These are phyloP conservation scores for Lasioglossum morio DNA, from an alignment of 2,888 invertebrate species.

Conservation along the genomic window DNA sequence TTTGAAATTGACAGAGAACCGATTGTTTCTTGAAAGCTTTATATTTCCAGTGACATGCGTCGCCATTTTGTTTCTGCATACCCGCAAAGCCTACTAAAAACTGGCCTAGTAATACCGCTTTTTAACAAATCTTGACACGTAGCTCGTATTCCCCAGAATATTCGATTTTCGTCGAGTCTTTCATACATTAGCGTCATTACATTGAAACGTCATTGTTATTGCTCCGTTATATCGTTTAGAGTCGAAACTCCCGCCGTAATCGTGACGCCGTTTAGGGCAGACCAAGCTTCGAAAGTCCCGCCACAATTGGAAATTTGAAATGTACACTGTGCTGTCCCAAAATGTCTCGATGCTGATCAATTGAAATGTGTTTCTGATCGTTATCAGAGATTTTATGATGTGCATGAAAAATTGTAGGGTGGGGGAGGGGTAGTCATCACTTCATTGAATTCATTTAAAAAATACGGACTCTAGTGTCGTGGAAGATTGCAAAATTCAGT, in stretches of 20 bases:
- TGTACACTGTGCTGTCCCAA: not conserved
- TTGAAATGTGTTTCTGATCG: not conserved
- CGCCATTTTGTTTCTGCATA: constrained; percentile 33
- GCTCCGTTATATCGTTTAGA: constrained; percentile 7
- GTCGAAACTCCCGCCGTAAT: not conserved
- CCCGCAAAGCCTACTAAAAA: constrained; percentile 35
- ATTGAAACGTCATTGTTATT: constrained; percentile 10
- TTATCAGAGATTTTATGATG: no score
- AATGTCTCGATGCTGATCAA: not conserved
- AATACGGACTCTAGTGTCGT: not conserved
- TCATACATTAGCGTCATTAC: constrained; percentile 8
- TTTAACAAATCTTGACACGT: constrained; percentile 34
- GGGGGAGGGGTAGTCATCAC: not conserved
- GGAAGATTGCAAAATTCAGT: not conserved
- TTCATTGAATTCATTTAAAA: not conserved
- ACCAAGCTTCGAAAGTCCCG: constrained; percentile 6
- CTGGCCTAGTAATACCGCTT: constrained; percentile 34
- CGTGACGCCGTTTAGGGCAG: constrained; percentile 7
- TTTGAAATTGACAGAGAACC: not conserved
- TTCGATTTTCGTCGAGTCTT: constrained; percentile 18
- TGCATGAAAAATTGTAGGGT: not conserved
- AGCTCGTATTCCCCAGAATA: constrained; percentile 47
- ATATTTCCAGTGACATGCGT: not conserved
- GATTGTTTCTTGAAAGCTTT: not conserved
- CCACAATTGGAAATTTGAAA: not conserved